phyloP scores from a whole-genome alignment of 2,113 vertebrate species.

The Zeus faber region DNA sequence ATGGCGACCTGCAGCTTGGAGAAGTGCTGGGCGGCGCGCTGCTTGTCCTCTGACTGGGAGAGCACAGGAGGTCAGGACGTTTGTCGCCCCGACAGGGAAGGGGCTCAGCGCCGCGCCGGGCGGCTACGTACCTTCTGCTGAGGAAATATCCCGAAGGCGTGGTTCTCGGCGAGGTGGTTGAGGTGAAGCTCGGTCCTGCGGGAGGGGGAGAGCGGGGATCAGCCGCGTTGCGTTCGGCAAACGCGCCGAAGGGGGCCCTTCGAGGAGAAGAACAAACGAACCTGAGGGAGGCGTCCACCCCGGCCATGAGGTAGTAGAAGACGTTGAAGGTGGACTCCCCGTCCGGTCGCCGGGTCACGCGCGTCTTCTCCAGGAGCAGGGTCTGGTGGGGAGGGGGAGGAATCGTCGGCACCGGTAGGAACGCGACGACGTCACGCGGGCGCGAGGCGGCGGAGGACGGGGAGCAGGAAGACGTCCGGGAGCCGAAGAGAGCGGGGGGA shows the following conservation, averaged over 20 bases:
- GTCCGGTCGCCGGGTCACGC: constrained; percentile 82
- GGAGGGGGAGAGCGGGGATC: constrained; percentile 4
- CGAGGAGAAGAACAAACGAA: constrained; percentile 40
- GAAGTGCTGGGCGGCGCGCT: constrained; percentile 90
- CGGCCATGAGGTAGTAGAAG: constrained; percentile 96
- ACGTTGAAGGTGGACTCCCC: constrained; percentile 88
- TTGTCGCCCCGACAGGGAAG: background rate
- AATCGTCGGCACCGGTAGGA: too few species aligned
- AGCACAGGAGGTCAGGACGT: background rate
- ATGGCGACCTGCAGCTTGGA: constrained; percentile 93
- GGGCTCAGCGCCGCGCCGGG: background rate
- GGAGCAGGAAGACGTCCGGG: too few species aligned
- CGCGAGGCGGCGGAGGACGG: too few species aligned
- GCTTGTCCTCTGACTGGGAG: constrained; percentile 87
- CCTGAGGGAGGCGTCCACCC: constrained; percentile 85
- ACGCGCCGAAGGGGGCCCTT: background rate
- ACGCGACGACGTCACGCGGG: too few species aligned
- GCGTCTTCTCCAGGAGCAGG: constrained; percentile 91
- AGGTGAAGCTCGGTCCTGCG: constrained; percentile 94
- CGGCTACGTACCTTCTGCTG: constrained; percentile 79
- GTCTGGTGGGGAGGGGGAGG: too few species aligned
- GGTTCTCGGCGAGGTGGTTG: constrained; percentile 92
- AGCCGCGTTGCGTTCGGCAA: background rate
- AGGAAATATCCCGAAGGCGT: constrained; percentile 82
- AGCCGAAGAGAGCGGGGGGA: too few species aligned